These are phyloP conservation scores for Troides helena DNA, from an alignment of 2,888 invertebrate species.

Conservation along the genomic window DNA sequence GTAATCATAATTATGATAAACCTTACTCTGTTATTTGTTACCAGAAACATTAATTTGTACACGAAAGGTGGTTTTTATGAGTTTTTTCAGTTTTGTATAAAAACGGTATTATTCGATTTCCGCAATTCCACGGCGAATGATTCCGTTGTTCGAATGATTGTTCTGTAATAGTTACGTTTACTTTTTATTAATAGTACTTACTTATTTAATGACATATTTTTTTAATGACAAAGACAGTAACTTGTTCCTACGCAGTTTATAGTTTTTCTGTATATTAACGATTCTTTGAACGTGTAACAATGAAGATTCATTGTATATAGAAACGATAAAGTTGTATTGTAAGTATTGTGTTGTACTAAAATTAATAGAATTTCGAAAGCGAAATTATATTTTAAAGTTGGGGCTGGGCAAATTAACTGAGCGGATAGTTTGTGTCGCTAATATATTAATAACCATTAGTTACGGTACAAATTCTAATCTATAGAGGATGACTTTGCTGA, in stretches of 20 bases:
- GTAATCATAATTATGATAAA: slow-evolving; percentile 71
- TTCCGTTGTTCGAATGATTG: slow-evolving; percentile 27
- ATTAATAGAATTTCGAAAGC: slow-evolving; percentile 13
- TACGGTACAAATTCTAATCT: slow-evolving; percentile 70
- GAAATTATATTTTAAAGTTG: slow-evolving; percentile 13
- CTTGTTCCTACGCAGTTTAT: neutral
- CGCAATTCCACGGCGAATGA: slow-evolving; percentile 54
- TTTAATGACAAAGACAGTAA: neutral
- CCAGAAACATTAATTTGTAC: slow-evolving; percentile 78
- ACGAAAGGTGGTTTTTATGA: slow-evolving; percentile 72
- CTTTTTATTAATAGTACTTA: slow-evolving; percentile 13
- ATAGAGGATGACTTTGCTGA: slow-evolving; percentile 66
- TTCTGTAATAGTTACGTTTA: slow-evolving; percentile 6
- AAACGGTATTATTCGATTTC: slow-evolving; percentile 57
- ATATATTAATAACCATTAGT: slow-evolving; percentile 59
- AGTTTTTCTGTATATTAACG: neutral
- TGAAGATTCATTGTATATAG: neutral
- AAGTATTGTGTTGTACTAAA: neutral
- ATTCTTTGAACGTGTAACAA: no score
- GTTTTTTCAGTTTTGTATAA: slow-evolving; percentile 58
- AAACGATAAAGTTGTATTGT: neutral
- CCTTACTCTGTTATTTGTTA: slow-evolving; percentile 63
- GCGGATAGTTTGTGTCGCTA: slow-evolving; percentile 61
- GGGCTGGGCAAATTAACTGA: slow-evolving; percentile 49
- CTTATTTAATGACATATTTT: neutral